Evolutionary conservation across 2,888 invertebrate genomes (phyloP).

Genomic region (Meandrusa payeni): DNA sequence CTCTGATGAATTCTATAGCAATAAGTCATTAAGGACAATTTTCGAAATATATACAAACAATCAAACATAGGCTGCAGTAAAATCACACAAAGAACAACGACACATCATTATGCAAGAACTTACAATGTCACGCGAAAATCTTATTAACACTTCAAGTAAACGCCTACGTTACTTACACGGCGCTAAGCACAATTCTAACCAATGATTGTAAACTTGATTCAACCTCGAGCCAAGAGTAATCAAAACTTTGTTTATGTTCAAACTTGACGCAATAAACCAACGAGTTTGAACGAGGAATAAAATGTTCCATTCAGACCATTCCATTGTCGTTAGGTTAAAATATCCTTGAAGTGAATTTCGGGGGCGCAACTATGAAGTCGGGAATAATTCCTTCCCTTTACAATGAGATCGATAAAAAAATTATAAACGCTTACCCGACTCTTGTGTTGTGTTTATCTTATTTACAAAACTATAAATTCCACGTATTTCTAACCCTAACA

Average conservation of each 20-base stretch:
- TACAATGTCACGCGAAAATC: constrained; percentile 13
- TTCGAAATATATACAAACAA: too few species aligned
- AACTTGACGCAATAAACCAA: constrained; percentile 17
- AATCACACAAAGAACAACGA: background rate
- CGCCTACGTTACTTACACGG: constrained; percentile 6
- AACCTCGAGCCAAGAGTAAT: constrained; percentile 16
- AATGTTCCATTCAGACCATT: constrained; percentile 9
- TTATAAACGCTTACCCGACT: too few species aligned
- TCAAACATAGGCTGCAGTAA: too few species aligned
- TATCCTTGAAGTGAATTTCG: background rate
- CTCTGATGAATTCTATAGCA: too few species aligned
- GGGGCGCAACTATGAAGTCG: background rate
- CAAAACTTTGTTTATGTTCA: constrained; percentile 21
- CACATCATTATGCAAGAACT: background rate
- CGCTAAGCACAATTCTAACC: constrained; percentile 17
- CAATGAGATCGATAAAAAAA: background rate
- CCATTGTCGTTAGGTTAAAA: constrained; percentile 8
- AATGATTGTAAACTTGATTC: constrained; percentile 19
- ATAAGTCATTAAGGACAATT: too few species aligned
- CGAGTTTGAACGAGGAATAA: constrained; percentile 11
- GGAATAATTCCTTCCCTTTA: background rate
- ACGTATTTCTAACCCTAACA: too few species aligned
- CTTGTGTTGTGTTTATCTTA: too few species aligned
- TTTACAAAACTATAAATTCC: too few species aligned
- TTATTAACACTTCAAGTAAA: constrained; percentile 14